Evolutionary conservation across 35 echinoderm and acorn worm species (phyloP).

Genomic region (Ophiothrix spiculata): DNA sequence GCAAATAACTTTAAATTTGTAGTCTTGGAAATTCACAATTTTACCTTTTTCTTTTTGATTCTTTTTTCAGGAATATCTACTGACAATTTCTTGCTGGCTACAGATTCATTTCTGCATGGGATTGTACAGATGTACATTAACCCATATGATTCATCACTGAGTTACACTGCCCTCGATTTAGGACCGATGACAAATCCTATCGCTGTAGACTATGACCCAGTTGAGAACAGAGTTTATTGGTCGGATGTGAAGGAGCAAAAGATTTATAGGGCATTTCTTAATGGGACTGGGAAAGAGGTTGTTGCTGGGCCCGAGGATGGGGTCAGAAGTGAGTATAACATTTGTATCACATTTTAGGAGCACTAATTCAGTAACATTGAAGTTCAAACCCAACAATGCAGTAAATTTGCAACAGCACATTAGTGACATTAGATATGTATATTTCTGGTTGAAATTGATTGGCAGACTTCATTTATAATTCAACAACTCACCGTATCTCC

Average conservation of each 20-base stretch:
- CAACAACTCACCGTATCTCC: too few relatives aligned
- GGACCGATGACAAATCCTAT: slow-evolving; percentile 29
- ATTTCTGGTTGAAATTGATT: too few relatives aligned
- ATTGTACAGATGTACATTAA: slow-evolving; percentile 46
- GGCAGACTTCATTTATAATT: too few relatives aligned
- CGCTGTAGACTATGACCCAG: slow-evolving; percentile 38
- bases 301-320: neutral
- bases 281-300: slow-evolving; percentile 7
- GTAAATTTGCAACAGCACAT: too few relatives aligned
- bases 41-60: neutral
- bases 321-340: neutral
- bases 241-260: slow-evolving; percentile 30
- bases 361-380: too few relatives aligned
- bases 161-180: slow-evolving; percentile 28
- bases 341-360: neutral
- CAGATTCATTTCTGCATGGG: slow-evolving; percentile 41
- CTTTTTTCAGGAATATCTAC: slow-evolving; percentile 29
- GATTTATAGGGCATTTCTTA: slow-evolving; percentile 3
- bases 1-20: too few relatives aligned
- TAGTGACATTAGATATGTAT: too few relatives aligned
- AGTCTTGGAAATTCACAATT: neutral
- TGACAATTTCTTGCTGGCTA: slow-evolving; percentile 36
- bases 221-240: slow-evolving; percentile 13
- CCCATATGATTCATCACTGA: neutral
- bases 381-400: too few relatives aligned